Base-by-base conservation (phyloP, 2,888 invertebrate genomes). In the Epicampocera succincta region DNA sequence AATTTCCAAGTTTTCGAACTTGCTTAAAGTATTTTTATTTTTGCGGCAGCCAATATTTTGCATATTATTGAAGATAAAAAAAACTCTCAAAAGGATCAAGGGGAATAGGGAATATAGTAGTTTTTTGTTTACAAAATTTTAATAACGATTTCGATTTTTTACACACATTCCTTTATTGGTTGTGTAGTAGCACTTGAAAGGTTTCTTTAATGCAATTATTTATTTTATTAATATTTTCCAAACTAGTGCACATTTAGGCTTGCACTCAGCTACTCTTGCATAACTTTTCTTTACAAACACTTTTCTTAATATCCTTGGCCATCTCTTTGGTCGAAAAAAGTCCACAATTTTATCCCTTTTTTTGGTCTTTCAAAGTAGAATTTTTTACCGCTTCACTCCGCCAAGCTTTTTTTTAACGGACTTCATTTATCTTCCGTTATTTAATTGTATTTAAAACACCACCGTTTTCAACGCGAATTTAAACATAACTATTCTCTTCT, bases 31-130 rank as follows among this genome's bases (percentile, higher is more conserved):
- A 52, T 65, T 68, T 71, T 71, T 80, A 76, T 68, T 72, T 65
- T 83, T 48, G 13, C 48, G 33, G 12, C 72, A 65, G 21, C 86
- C 90, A 87, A 85, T 84, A 88, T 87, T 89, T 89, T 87, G 90
- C 90, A 90, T 90, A 89, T 87, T 90, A 86, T 82, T 73, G 79
- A 78, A 83, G 84, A 78, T 46, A 38, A 21, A n/a, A 5, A 44
- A 21, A 9, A 15, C 65, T 0, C 2, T 33, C 29, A 13, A 42
- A 25, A 46, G 65, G 42, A 60, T 17, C 42, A 50, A 29, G 42
- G 56, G 69, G 42, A 54, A 58, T 40, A 3, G 3, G 9, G 12
- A 29, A 61, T 9, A 8, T 2, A 44, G 8, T n/a, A 25, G 33
- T 33, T 50, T 33, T 3, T 13, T 48, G 42, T 71, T 33, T 8